phyloP scores from a whole-genome alignment of 2,113 vertebrate genomes.

The Spea bombifrons region DNA sequence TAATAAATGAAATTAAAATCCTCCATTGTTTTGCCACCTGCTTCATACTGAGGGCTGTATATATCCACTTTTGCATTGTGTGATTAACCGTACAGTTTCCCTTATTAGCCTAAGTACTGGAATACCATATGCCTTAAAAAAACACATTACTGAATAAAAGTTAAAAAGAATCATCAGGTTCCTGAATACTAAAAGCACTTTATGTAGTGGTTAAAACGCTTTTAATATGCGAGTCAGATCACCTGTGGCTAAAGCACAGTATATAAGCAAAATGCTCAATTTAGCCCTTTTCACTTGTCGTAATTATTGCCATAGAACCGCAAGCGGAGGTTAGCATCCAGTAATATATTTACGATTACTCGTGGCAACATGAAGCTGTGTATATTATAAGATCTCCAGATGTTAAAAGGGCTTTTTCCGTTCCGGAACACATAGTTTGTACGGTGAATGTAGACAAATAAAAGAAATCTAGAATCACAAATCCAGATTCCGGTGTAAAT shows the following conservation, averaged over 20 bases:
- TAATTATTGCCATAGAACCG: background rate
- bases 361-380: background rate
- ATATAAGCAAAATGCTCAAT: slow-evolving; percentile 13
- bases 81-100: slow-evolving; percentile 69
- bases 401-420: slow-evolving; percentile 1
- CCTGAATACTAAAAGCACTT: slow-evolving; percentile 20
- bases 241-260: background rate
- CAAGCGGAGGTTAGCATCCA: background rate
- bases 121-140: slow-evolving; percentile 53
- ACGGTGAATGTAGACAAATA: too few species aligned
- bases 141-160: slow-evolving; percentile 21
- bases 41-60: slow-evolving; percentile 77
- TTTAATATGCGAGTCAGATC: background rate
- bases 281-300: background rate
- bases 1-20: slow-evolving; percentile 73
- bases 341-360: background rate
- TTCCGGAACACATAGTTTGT: too few species aligned
- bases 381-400: background rate
- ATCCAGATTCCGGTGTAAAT: too few species aligned
- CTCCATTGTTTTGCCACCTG: slow-evolving; percentile 77
- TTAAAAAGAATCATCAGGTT: slow-evolving; percentile 6
- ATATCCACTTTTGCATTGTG: slow-evolving; percentile 76
- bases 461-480: too few species aligned
- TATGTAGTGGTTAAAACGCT: background rate
- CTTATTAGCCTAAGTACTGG: slow-evolving; percentile 42